These are phyloP conservation scores for Leptobrachium ailaonicum DNA, from an alignment of 2,113 vertebrate species.

Conservation along the genomic window DNA sequence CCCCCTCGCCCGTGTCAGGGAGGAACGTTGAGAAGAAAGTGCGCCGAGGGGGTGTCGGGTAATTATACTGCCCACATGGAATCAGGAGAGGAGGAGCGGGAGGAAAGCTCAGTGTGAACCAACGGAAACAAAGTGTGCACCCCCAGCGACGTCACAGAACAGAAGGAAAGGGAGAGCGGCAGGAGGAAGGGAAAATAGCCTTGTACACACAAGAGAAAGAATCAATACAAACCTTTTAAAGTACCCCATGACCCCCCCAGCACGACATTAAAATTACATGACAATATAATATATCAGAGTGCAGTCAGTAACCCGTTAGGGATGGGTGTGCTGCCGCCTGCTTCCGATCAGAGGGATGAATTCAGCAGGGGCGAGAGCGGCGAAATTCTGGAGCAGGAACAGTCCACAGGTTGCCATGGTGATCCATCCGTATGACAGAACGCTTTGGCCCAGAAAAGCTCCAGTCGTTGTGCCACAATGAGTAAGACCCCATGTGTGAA, in stretches of 20 bases:
- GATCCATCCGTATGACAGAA: too few relatives aligned
- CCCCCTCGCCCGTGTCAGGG: not conserved
- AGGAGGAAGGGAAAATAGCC: not conserved
- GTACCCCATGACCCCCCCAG: not conserved
- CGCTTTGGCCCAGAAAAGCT: too few relatives aligned
- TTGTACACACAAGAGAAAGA: not conserved
- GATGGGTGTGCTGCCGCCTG: not conserved
- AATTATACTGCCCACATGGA: slow-evolving; percentile 40
- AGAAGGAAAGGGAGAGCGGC: not conserved
- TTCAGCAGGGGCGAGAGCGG: too few relatives aligned
- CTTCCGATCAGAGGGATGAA: too few relatives aligned
- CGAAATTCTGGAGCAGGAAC: too few relatives aligned
- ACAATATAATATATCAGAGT: slow-evolving; percentile 21
- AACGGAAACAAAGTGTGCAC: slow-evolving; percentile 29
- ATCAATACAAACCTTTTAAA: slow-evolving; percentile 42
- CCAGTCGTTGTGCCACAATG: too few relatives aligned
- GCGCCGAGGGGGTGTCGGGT: slow-evolving; percentile 27
- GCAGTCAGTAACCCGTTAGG: not conserved
- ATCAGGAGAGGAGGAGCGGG: slow-evolving; percentile 22
- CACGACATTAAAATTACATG: slow-evolving; percentile 40
- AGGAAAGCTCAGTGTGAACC: slow-evolving; percentile 27
- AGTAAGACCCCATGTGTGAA: too few relatives aligned
- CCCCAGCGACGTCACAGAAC: slow-evolving; percentile 18
- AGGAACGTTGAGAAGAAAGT: slow-evolving; percentile 1
- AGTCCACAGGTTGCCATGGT: too few relatives aligned